Base-by-base conservation (phyloP, 2,888 invertebrate genomes). In the Bugulina stolonifera region DNA sequence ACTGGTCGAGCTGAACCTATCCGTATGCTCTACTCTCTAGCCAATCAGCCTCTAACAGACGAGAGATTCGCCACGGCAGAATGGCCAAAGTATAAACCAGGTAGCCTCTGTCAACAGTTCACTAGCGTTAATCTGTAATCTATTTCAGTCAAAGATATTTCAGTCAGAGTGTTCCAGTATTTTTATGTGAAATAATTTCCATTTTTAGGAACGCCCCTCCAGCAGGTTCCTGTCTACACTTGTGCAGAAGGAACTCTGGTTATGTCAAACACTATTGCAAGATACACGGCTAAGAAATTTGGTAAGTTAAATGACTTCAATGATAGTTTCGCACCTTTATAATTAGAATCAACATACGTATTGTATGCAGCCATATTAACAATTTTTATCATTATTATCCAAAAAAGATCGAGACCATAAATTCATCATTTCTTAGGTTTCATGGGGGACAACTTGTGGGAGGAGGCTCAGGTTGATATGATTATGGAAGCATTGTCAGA, bases 271-370 rank as follows among this genome's bases (percentile, higher is more conserved):
- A 25, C 55, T n/a, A 55, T 55, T 55, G 55, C 55, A n/a, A 55
- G 55, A 55, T 55, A n/a, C n/a, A n/a, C 25, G 23, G 55, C 55
- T n/a, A 55, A 55, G 55, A 55, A 55, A n/a, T 55, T 55, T 55
- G 55, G 55, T 55, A 25, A 55, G 43, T 18, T 43, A 43, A n/a
- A n/a, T n/a, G n/a, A n/a, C n/a, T n/a, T n/a, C n/a, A n/a, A n/a
- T n/a, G n/a, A n/a, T n/a, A n/a, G n/a, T n/a, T n/a, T n/a, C n/a
- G n/a, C n/a, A n/a, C n/a, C n/a, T n/a, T n/a, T n/a, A n/a, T n/a
- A n/a, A n/a, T n/a, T n/a, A n/a, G n/a, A n/a, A n/a, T n/a, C n/a
- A n/a, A n/a, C n/a, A n/a, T n/a, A n/a, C n/a, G n/a, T n/a, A n/a
- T n/a, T n/a, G n/a, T n/a, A n/a, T n/a, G n/a, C n/a, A n/a, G n/a